Conservation (phyloP, 2,113 vertebrate genomes). For the Sinocyclocheilus anophthalmus region DNA sequence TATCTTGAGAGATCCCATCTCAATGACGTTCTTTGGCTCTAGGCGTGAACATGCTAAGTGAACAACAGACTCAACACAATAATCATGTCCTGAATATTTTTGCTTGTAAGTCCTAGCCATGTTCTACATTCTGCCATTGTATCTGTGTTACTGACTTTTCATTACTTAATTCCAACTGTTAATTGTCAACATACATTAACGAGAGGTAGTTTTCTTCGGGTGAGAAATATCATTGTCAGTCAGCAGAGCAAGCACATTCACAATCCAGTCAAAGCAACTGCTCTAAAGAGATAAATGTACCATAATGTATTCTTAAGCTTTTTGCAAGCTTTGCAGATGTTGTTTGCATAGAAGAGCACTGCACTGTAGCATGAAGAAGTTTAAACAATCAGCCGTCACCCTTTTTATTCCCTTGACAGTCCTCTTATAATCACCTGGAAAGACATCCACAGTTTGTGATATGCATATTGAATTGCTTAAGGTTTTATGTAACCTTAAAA, state of each 20-base stretch:
- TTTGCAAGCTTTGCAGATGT: not conserved
- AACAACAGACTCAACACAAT: no score
- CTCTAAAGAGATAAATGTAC: not conserved
- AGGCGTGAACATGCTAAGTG: no score
- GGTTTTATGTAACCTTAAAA: not conserved
- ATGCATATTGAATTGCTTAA: not conserved
- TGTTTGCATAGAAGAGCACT: not conserved
- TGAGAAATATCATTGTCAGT: not conserved
- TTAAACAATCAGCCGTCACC: conserved; percentile 40
- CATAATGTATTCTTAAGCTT: not conserved
- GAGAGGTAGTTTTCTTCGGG: not conserved
- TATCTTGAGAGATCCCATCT: no score
- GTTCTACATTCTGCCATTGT: no score
- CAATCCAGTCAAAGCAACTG: not conserved
- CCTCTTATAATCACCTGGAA: conserved; percentile 30
- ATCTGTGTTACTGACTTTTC: no score
- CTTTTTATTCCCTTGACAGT: not conserved
- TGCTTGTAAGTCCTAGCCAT: not conserved
- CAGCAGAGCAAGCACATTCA: not conserved
- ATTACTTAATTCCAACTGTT: no score
- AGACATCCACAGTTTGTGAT: not conserved
- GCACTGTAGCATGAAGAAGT: conserved; percentile 25
- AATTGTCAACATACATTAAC: not conserved
- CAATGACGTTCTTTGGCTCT: no score
- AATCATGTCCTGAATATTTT: no score